A percentile compares a stretch with the other conserved stretches of the same genome.
phyloP scores from a whole-genome alignment of 1,140 invertebrate genomes.

The Asobara japonica region DNA sequence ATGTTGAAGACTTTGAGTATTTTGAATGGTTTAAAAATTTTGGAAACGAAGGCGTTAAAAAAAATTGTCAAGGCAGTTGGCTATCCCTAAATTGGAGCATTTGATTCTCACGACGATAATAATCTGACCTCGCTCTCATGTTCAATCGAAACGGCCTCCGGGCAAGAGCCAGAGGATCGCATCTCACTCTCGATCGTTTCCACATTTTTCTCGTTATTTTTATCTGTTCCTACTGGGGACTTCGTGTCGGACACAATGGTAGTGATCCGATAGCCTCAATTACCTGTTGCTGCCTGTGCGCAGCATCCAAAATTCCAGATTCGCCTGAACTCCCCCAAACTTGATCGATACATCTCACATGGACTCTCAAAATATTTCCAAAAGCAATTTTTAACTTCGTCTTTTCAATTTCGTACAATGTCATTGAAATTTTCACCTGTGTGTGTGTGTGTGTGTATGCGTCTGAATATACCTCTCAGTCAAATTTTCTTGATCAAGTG shows the following conservation, averaged over 20 bases:
- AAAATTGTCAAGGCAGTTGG: no score
- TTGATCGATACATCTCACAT: not conserved
- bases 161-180: constrained; percentile 33
- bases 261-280: not conserved
- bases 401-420: no score
- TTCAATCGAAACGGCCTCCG: constrained; percentile 38
- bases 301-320: not conserved
- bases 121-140: constrained; percentile 47
- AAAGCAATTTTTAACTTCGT: no score
- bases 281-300: not conserved
- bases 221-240: not conserved
- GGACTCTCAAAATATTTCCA: no score
- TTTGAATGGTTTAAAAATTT: constrained; percentile 19
- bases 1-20: no score
- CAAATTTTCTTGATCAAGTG: no score
- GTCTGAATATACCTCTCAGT: no score
- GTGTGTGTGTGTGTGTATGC: no score
- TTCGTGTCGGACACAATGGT: not conserved
- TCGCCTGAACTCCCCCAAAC: not conserved
- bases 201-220: not conserved
- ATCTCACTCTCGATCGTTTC: constrained; percentile 11
- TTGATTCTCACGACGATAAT: constrained; percentile 40
- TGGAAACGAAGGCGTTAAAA: no score
- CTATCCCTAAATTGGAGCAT: constrained; percentile 26
- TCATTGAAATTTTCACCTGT: no score